Conservation (phyloP, 2,888 invertebrate genomes). For the Tenodera sinensis region DNA sequence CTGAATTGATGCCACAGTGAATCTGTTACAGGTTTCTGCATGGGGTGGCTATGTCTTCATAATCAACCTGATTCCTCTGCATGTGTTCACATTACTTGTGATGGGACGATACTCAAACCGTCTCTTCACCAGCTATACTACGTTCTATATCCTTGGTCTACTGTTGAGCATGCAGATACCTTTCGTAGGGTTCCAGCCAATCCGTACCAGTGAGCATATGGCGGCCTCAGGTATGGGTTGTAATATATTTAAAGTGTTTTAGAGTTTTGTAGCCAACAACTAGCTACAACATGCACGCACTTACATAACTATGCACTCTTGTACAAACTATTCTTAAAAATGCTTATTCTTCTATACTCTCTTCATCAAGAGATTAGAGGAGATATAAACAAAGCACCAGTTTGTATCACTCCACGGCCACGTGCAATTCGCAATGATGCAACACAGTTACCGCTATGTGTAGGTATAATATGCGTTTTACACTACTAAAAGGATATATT, state of each 20-base stretch:
- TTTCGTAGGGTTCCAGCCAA: slow-evolving; percentile 96
- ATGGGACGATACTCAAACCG: slow-evolving; percentile 95
- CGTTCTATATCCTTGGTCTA: slow-evolving; percentile 94
- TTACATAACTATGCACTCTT: too few species aligned
- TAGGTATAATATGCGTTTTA: too few species aligned
- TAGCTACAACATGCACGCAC: too few species aligned
- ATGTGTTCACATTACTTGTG: slow-evolving; percentile 88
- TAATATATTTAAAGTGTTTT: slow-evolving; percentile 15
- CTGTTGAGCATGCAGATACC: slow-evolving; percentile 97
- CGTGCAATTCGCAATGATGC: too few species aligned
- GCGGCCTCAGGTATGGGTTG: slow-evolving; percentile 75
- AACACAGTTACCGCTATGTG: too few species aligned
- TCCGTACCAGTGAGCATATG: slow-evolving; percentile 99
- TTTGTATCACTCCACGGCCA: too few species aligned
- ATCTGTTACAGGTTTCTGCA: slow-evolving; percentile 73
- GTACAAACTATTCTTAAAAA: too few species aligned
- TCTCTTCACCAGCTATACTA: slow-evolving; percentile 90
- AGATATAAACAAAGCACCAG: too few species aligned
- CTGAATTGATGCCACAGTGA: not conserved
- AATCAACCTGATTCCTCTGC: slow-evolving; percentile 97
- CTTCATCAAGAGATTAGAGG: too few species aligned
- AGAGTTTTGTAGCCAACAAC: not conserved
- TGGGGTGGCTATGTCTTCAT: slow-evolving; percentile 99
- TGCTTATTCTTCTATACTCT: too few species aligned
- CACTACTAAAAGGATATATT: too few species aligned